Percentiles rank a stretch among this genome's conserved stretches.
Conservation (phyloP, 1,140 invertebrate genomes). For the Trichonephila clavipes region DNA sequence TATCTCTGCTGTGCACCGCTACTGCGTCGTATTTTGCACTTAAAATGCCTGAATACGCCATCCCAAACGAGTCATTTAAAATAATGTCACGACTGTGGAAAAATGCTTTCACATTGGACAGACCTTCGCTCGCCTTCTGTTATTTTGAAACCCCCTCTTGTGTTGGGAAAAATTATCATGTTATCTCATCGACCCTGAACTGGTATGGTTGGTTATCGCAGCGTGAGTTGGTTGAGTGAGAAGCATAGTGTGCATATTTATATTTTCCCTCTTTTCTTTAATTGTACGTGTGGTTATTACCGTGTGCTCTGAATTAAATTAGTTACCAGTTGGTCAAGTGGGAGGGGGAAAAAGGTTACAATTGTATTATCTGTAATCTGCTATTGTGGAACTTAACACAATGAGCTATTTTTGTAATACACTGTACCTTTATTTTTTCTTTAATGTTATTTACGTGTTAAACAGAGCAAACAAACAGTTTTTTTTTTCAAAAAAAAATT, state of each 20-base stretch:
- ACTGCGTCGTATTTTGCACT: conserved; percentile 31
- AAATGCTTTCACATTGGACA: not conserved
- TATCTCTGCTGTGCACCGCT: not conserved
- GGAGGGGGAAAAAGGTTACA: not conserved
- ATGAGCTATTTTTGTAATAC: too few relatives aligned
- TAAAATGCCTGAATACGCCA: not conserved
- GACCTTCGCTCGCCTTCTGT: not conserved
- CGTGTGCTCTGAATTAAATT: not conserved
- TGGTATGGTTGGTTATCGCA: not conserved
- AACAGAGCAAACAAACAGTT: too few relatives aligned
- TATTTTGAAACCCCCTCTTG: not conserved
- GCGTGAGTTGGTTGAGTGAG: not conserved
- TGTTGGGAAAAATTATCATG: not conserved
- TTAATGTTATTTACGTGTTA: too few relatives aligned
- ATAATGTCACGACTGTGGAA: conserved; percentile 15
- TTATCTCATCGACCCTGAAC: conserved; percentile 28
- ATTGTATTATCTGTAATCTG: not conserved
- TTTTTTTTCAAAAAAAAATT: too few relatives aligned
- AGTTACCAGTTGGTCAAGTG: not conserved
- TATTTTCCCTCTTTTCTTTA: not conserved
- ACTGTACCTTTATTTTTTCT: too few relatives aligned
- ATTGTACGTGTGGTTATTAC: not conserved
- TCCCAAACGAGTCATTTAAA: conserved; percentile 5
- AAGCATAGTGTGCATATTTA: too few relatives aligned
- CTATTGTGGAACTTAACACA: not conserved